Percentiles rank a stretch among this genome's conserved stretches.
Conservation (phyloP, 2,888 invertebrate species). For the Drosophila bunnanda region DNA sequence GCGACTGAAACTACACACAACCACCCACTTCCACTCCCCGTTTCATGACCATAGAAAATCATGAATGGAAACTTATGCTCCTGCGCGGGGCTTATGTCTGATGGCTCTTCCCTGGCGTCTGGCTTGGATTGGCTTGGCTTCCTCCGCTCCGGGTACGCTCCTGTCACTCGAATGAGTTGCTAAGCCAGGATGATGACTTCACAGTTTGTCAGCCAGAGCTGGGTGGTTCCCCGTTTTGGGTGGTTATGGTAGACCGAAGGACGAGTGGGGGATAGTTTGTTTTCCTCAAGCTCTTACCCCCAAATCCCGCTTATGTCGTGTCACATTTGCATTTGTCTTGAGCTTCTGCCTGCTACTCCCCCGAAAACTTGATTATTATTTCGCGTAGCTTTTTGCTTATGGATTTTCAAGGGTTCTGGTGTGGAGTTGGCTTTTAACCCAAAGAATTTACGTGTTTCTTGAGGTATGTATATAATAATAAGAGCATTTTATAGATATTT, state of each 20-base stretch:
- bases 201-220: conserved; percentile 76
- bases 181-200: conserved; percentile 81
- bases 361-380: conserved; percentile 51
- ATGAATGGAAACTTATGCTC: conserved; percentile 76
- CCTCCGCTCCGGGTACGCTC: conserved; percentile 19
- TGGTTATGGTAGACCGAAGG: conserved; percentile 22
- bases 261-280: conserved; percentile 62
- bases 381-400: conserved; percentile 45
- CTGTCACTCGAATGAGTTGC: conserved; percentile 77
- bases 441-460: conserved; percentile 11
- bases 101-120: conserved; percentile 38
- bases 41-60: conserved; percentile 52
- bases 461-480: neutral
- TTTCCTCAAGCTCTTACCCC: conserved; percentile 6
- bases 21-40: conserved; percentile 43
- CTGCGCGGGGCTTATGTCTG: conserved; percentile 31
- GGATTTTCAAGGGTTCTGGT: conserved; percentile 10
- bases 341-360: neutral
- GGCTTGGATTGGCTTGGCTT: conserved; percentile 9
- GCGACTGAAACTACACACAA: conserved; percentile 39
- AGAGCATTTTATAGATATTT: neutral
- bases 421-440: neutral
- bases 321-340: conserved; percentile 78
- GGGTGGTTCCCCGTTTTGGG: conserved; percentile 50
- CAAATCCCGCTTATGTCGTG: conserved; percentile 62